Percentiles rank a stretch among this genome's conserved stretches.
Evolutionary conservation across 2,113 vertebrate species (phyloP).

Genomic region (Oreotrochilus melanogaster): DNA sequence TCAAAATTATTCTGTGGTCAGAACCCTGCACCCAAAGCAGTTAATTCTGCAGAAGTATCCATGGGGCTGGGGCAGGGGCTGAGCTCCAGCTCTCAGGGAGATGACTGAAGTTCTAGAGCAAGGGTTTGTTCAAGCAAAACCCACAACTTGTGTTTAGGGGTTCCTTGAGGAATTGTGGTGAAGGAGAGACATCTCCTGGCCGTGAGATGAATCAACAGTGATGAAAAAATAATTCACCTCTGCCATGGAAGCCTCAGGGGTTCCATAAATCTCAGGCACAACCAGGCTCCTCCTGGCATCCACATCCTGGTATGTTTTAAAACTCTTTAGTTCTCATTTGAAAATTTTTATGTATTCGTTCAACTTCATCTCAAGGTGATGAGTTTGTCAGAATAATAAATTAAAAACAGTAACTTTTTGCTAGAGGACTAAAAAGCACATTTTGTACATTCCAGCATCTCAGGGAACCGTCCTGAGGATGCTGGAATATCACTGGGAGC

Average conservation of each 20-base stretch:
- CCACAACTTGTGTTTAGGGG: background rate
- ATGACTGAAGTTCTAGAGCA: background rate
- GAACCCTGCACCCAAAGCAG: background rate
- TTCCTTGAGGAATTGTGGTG: background rate
- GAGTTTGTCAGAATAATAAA: background rate
- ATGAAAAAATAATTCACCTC: background rate
- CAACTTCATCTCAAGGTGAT: background rate
- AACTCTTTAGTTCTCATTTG: background rate
- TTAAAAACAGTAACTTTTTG: no score
- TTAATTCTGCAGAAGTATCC: background rate
- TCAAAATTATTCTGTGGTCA: background rate
- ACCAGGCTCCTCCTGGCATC: no score
- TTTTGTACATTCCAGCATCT: fast-evolving
- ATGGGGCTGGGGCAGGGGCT: fast-evolving
- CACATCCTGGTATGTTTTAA: fast-evolving
- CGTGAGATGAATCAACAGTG: background rate
- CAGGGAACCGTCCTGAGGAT: background rate
- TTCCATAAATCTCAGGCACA: background rate
- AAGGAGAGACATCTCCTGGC: slow-evolving; percentile 73
- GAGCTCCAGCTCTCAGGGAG: background rate
- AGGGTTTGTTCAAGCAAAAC: background rate
- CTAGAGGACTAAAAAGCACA: background rate
- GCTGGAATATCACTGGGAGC: background rate
- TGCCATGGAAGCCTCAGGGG: background rate
- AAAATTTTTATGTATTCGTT: fast-evolving